Evolutionary conservation across 1,140 invertebrate genomes (phyloP), one percentile per base, ranked within the genome.

Genomic region (Drosophila repleta): DNA sequence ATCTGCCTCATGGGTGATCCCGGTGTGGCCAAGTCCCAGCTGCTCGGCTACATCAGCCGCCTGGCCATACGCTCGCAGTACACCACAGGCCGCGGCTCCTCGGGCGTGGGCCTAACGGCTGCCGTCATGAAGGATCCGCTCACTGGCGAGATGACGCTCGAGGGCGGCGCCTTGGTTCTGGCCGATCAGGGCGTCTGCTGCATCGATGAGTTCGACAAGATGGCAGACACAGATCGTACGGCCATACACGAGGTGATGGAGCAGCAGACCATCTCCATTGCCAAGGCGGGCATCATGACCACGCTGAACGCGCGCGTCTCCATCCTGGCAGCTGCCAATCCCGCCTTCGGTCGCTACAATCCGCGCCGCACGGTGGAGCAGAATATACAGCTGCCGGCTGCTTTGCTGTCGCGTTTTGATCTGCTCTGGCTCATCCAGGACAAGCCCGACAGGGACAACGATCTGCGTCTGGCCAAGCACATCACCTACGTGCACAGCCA

Each of bases 231-330:
- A 11, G 99, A 99, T 92, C 94, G 98, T 81, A 99, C 98, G 0
- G 97, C 99, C 41, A 99, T 99, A 80, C 99, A 99, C 91, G 99
- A 99, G 93, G 98, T 98, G 5, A 99, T 99, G 99, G 99, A 99
- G 93, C 99, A 99, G 90, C 99, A 99, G 93, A 99, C 99, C 1
- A 99, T 99, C 74, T 99, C 98, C 45, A 99, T 99, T 91, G 98
- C 99, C 10, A 99, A 99, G 95, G 99, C 98, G 51, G 99, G 99
- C 51, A 99, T 99, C 75, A 97, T 99, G 96, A 99, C 99, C 0
- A 97, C 97, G 29, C 92, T 99, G 17, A 99, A 99, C 93, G 98
- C 98, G 0, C 94, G 98, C 72, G 97, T 98, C 6, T 98, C 98
- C 0, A 99, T 99, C 87, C 93, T 99, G 74, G 99, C 99, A 7